Evolutionary conservation across 2,888 invertebrate species (phyloP).

Genomic region (Hedya salicella): DNA sequence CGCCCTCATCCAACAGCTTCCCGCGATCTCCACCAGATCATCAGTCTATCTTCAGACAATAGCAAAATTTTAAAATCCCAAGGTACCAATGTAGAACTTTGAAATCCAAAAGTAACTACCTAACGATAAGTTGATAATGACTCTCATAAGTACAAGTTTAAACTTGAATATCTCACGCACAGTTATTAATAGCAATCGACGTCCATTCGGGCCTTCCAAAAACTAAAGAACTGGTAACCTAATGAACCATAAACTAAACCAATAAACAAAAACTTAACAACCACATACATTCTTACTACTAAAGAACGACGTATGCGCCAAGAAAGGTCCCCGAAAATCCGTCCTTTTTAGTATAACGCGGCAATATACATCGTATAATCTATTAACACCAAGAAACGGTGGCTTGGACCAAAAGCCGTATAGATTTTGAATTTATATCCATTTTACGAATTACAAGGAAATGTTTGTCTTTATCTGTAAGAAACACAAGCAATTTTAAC

Average conservation of each 20-base stretch:
- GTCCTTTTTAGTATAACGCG: background rate
- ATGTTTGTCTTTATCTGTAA: background rate
- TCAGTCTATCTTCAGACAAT: too few relatives aligned
- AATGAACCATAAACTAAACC: constrained; percentile 42
- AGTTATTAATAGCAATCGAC: constrained; percentile 31
- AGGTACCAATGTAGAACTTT: too few relatives aligned
- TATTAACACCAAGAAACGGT: constrained; percentile 79
- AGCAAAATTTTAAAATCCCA: too few relatives aligned
- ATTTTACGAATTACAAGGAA: constrained; percentile 54
- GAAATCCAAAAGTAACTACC: too few relatives aligned
- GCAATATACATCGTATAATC: constrained; percentile 56
- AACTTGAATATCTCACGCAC: constrained; percentile 3
- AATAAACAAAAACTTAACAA: constrained; percentile 43
- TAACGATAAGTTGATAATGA: too few relatives aligned
- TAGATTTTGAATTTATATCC: constrained; percentile 76
- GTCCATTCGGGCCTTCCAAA: constrained; percentile 30
- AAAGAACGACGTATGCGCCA: constrained; percentile 49
- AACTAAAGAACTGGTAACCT: constrained; percentile 40
- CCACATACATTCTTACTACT: constrained; percentile 47
- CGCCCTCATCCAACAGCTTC: too few relatives aligned
- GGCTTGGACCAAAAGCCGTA: constrained; percentile 65
- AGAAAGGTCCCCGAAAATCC: background rate
- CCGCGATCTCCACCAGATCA: too few relatives aligned
- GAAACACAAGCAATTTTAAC: background rate
- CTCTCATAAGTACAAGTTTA: too few relatives aligned